Conservation (phyloP, 2,888 invertebrate genomes). For the Myopa testacea region DNA sequence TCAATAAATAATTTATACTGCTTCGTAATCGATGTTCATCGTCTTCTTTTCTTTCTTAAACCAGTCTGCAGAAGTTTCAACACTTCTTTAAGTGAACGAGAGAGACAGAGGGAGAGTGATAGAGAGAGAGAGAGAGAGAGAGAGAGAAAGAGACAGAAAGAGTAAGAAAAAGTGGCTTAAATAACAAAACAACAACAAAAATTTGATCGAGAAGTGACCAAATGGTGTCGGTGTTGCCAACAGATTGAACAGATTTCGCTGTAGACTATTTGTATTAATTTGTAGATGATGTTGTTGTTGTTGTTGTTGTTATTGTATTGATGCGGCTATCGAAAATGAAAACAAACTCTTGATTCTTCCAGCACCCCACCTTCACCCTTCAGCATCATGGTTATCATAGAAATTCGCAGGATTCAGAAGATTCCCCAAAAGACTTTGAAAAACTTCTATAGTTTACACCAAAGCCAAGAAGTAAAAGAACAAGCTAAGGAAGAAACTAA, state of each 20-base stretch:
- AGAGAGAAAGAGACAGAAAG: conserved; percentile 19
- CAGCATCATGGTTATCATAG: neutral
- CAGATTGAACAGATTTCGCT: conserved; percentile 35
- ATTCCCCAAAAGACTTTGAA: conserved; percentile 3
- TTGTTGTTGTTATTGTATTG: conserved; percentile 20
- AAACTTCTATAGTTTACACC: conserved; percentile 2
- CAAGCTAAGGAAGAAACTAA: neutral
- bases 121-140: conserved; percentile 18
- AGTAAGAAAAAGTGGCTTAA: conserved; percentile 32
- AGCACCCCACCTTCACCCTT: neutral
- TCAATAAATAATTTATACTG: conserved; percentile 51
- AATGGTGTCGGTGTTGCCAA: conserved; percentile 6
- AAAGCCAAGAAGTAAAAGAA: neutral
- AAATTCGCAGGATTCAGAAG: conserved; percentile 5
- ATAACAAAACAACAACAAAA: conserved; percentile 34
- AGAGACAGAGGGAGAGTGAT: conserved; percentile 24
- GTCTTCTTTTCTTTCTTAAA: neutral
- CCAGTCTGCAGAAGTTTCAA: conserved; percentile 1
- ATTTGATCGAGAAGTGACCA: conserved; percentile 21
- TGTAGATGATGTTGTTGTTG: conserved; percentile 42
- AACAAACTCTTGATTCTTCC: conserved; percentile 9
- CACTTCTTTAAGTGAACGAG: neutral
- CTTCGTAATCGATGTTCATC: conserved; percentile 39
- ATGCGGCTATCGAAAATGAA: conserved; percentile 25
- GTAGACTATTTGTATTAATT: conserved; percentile 52